Evolutionary conservation across 2,888 invertebrate species (phyloP).

Genomic region (Cordilura impudica): DNA sequence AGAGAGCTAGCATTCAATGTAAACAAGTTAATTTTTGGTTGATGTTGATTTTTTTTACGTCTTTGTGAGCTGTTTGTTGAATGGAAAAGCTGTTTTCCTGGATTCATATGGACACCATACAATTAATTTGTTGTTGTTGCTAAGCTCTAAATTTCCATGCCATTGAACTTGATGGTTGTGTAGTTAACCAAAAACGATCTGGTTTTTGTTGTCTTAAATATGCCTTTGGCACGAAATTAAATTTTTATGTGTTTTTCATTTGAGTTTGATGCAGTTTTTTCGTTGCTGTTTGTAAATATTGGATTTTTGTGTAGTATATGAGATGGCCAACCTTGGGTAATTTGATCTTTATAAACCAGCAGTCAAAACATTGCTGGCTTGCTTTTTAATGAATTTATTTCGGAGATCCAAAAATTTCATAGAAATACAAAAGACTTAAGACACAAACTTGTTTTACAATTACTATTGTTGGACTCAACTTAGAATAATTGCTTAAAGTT

Average conservation of each 20-base stretch:
- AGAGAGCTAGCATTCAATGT: background rate
- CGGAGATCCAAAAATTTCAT: slow-evolving; percentile 62
- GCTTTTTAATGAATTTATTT: no score
- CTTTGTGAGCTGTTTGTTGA: slow-evolving; percentile 61
- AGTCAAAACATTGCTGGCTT: no score
- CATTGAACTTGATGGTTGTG: slow-evolving; percentile 71
- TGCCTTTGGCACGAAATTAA: slow-evolving; percentile 32
- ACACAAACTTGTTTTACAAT: background rate
- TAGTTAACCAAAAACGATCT: slow-evolving; percentile 29
- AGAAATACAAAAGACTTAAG: slow-evolving; percentile 6
- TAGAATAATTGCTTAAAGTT: no score
- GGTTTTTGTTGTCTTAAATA: slow-evolving; percentile 34
- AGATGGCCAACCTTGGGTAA: background rate
- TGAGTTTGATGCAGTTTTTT: background rate
- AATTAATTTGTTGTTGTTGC: slow-evolving; percentile 65
- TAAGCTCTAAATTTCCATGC: slow-evolving; percentile 65
- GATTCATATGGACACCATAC: slow-evolving; percentile 61
- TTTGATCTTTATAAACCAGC: no score
- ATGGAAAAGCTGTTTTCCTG: slow-evolving; percentile 66
- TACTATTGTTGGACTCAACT: no score
- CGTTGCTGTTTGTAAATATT: background rate
- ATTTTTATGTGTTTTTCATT: background rate
- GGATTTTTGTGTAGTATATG: no score
- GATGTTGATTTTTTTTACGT: slow-evolving; percentile 9
- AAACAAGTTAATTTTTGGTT: background rate